Evolutionary conservation across 2,113 vertebrate genomes (phyloP), one percentile per base, ranked within the genome.

Genomic region (Holacanthus passer): DNA sequence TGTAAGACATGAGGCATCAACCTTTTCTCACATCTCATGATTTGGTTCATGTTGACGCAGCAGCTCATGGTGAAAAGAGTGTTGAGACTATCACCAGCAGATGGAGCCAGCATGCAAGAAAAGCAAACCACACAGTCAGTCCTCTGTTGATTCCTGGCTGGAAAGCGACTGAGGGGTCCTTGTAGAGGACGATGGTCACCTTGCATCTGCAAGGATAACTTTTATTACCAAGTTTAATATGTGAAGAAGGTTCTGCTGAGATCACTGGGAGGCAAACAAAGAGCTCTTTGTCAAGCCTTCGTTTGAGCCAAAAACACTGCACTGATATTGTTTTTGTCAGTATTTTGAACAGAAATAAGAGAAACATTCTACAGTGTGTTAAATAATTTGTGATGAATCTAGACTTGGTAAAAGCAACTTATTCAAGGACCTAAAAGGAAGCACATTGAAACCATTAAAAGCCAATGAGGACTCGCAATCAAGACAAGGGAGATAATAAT

Each of bases 61-160:
- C 11, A 35, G n/a, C 37, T 27, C 27, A 56, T 3, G 14, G 29
- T 39, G 20, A 60, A 7, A 32, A 0, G 22, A 41, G 19, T 24
- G 32, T 24, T 22, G 11, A 27, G 10, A 7, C 12, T 50, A 4
- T 13, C 16, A 67, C 88, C 92, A 93, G 87, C 74, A 94, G 92
- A 79, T 88, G 93, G 91, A 37, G 84, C 89, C 74, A 85, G 55
- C 5, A 59, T 81, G 70, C 81, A 93, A 86, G 60, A 58, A 86
- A 90, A 78, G 8, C 4, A 63, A 65, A 64, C 17, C 10, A 35
- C 5, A 48, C 4, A 4, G 4, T 1, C 1, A 73, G 37, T 48
- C 35, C 13, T 1, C 29, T 22, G 2, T 47, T 32, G 41, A 78
- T 16, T 56, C 66, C 17, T 29, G 17, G 22, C 12, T 67, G 14